Evolutionary conservation across 2,888 invertebrate genomes (phyloP).

Genomic region (Tetranychus truncatus): DNA sequence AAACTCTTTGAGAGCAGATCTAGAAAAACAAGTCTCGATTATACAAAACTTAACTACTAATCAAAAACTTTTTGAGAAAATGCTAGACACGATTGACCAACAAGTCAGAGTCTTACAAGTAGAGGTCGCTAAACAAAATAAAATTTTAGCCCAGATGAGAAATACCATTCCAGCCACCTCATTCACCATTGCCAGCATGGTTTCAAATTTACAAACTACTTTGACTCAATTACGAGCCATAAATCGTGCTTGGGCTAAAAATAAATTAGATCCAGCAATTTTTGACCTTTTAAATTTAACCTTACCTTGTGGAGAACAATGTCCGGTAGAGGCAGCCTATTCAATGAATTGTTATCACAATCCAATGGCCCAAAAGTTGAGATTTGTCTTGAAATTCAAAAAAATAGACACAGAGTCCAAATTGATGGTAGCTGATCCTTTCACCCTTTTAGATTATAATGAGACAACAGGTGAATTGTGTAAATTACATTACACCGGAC

Average conservation of each 20-base stretch:
- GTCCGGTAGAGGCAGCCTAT: background rate
- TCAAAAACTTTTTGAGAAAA: too few species aligned
- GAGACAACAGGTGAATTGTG: background rate
- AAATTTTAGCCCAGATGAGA: background rate
- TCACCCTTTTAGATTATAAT: background rate
- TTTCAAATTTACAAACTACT: background rate
- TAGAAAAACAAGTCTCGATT: too few species aligned
- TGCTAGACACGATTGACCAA: background rate
- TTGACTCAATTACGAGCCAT: background rate
- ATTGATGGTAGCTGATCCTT: background rate
- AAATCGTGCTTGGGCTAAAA: background rate
- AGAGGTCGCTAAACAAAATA: background rate
- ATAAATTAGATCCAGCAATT: background rate
- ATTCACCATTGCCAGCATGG: background rate
- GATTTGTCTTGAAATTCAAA: background rate
- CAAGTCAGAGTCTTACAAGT: background rate
- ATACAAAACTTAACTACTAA: background rate
- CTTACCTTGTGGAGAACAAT: background rate
- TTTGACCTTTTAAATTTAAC: background rate
- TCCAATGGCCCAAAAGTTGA: background rate
- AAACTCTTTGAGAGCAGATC: too few species aligned
- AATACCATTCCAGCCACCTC: background rate
- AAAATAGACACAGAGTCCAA: background rate
- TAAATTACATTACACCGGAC: conserved; percentile 1
- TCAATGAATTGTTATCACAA: background rate